Percentiles rank a stretch among this genome's conserved stretches.
These are phyloP conservation scores for Leucophenga varia DNA, from an alignment of 1,140 invertebrate genomes.

Conservation along the genomic window DNA sequence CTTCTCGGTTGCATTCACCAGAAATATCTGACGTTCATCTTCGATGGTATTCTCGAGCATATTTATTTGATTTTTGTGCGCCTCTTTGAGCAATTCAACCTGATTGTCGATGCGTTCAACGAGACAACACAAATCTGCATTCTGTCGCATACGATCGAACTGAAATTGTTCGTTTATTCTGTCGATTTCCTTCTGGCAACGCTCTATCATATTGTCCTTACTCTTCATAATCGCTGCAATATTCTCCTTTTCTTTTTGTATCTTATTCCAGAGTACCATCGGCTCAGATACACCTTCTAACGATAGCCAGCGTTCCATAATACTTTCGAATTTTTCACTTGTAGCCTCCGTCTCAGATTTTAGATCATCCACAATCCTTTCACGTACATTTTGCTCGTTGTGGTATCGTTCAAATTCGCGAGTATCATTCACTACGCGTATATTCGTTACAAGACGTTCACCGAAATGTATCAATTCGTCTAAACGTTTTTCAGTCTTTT, in stretches of 20 bases:
- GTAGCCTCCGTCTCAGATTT: constrained; percentile 33
- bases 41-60: constrained; percentile 70
- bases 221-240: constrained; percentile 72
- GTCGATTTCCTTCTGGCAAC: constrained; percentile 73
- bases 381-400: constrained; percentile 56
- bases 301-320: constrained; percentile 71
- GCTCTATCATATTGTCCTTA: constrained; percentile 75
- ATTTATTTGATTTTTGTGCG: constrained; percentile 70
- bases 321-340: constrained; percentile 66
- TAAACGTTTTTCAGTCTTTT: constrained; percentile 32
- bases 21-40: constrained; percentile 62
- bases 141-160: constrained; percentile 67
- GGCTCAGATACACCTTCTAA: constrained; percentile 76
- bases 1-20: constrained; percentile 63
- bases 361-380: constrained; percentile 25
- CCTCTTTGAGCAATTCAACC: constrained; percentile 70
- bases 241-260: constrained; percentile 69
- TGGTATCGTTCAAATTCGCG: constrained; percentile 65
- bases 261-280: constrained; percentile 71
- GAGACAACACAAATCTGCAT: constrained; percentile 57
- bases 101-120: constrained; percentile 83
- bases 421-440: constrained; percentile 71
- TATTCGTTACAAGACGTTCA: constrained; percentile 72
- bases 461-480: constrained; percentile 64
- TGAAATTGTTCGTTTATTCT: constrained; percentile 69